Evolutionary conservation across 2,797 vertebrate species (phyloP).

Genomic region (Cuniculus paca): DNA sequence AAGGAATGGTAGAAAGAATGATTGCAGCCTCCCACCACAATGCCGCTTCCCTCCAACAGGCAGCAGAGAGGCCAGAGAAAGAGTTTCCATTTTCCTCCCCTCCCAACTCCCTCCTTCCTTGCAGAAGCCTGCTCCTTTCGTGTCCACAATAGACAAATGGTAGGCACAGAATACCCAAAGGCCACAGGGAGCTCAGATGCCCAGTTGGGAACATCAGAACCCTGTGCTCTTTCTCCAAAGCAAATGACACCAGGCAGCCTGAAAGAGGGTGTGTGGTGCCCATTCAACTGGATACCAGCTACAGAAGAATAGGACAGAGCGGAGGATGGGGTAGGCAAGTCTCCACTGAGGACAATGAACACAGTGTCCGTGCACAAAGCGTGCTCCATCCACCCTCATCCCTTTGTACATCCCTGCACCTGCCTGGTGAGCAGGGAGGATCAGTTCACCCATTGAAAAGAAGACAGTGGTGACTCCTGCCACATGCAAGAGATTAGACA

Average conservation of each 20-base stretch:
- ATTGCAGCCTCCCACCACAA: neutral
- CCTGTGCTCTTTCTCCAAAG: neutral
- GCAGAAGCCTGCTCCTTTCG: conserved; percentile 11
- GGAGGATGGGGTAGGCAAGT: neutral
- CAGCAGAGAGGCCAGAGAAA: neutral
- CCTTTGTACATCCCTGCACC: neutral
- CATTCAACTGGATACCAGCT: neutral
- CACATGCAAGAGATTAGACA: neutral
- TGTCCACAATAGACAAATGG: neutral
- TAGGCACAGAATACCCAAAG: neutral
- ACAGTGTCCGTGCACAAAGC: neutral
- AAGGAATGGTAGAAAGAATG: neutral
- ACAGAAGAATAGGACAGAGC: neutral
- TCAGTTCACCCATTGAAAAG: neutral
- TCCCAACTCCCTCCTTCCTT: neutral
- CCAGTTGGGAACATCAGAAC: neutral
- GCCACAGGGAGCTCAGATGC: neutral
- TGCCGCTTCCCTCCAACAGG: neutral
- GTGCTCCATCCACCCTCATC: neutral
- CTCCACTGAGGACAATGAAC: neutral
- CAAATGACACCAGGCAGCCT: neutral
- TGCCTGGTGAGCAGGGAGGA: neutral
- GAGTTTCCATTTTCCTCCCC: neutral
- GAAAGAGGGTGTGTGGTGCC: neutral
- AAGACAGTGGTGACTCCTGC: neutral